Base-by-base conservation (phyloP, 2,888 invertebrate species). In the Poecilus cupreus region DNA sequence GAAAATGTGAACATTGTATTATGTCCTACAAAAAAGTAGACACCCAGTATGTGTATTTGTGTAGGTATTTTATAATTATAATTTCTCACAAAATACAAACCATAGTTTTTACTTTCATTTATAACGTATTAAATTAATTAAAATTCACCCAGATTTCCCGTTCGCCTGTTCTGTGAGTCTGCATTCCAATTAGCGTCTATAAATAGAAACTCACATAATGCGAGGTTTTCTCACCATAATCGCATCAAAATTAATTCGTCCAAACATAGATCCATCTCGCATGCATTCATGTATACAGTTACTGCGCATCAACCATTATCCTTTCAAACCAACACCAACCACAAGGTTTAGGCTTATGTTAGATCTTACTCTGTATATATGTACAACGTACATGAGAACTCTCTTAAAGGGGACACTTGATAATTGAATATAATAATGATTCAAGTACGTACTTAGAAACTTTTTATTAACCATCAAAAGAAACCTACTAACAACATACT, bases 161-260 rank as follows among this genome's bases (percentile, higher is more conserved):
- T 32, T 8, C 16, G 24, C 32, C 5, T 32, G 32, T n/a, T n/a
- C n/a, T n/a, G 2, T 22, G 11, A 60, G 1, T 60, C 37, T 39
- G 11, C 32, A 13, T 13, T 16, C 16, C 64, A 68, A 68, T 68
- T 32, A 68, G 32, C 4, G 37, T 68, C 37, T 37, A 68, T 68
- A 37, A 18, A 37, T 68, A 68, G 64, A 37, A 37, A 18, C 4
- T 13, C 64, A 68, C 18, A 68, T 16, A 68, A 37, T 68, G 16
- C 32, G 37, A 18, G 64, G 3, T 68, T 37, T 68, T 37, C 16
- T 24, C 37, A 37, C 32, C 64, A 37, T 39, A 68, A 68, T 68
- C 64, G 64, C 64, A 68, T 68, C 37, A 68, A 68, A 68, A 68
- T 68, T 68, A 68, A 68, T 68, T 68, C 64, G 39, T 68, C 64